These are phyloP conservation scores for Procapra przewalskii DNA, from an alignment of 2,113 vertebrate species.

Conservation along the genomic window DNA sequence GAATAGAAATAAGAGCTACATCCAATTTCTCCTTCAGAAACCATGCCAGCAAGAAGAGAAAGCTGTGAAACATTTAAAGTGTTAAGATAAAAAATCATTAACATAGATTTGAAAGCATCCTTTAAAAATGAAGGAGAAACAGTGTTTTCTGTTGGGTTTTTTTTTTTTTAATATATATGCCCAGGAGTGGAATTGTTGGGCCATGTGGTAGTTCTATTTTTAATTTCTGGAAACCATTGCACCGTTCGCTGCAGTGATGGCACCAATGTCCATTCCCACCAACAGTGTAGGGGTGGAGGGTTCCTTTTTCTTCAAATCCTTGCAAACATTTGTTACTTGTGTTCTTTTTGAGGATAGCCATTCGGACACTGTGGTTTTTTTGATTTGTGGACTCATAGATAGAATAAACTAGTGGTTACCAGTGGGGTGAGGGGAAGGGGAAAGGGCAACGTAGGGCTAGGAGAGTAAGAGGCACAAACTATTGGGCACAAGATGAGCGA, in stretches of 20 bases:
- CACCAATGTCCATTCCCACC: not conserved
- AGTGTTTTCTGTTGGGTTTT: not conserved
- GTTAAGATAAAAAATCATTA: not conserved
- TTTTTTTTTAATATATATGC: not conserved
- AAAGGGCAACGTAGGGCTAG: not conserved
- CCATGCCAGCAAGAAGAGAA: not conserved
- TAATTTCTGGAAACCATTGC: not conserved
- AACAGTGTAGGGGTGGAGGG: accelerated
- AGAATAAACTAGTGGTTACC: not conserved
- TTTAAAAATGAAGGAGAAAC: not conserved
- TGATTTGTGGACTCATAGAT: not conserved
- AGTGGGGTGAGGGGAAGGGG: not conserved
- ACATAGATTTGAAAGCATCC: not conserved
- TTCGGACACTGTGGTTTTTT: not conserved
- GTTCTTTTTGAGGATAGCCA: not conserved
- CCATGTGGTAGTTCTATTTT: not conserved
- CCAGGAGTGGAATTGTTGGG: not conserved
- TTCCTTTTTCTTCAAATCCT: not conserved
- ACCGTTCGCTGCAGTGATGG: accelerated
- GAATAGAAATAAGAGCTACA: not conserved
- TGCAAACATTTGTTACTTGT: not conserved
- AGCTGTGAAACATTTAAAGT: not conserved
- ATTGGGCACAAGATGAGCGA: not conserved
- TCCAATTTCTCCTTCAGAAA: not conserved
- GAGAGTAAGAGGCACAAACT: not conserved